Conservation (phyloP, 2,797 vertebrate species). For the Platalea minor region DNA sequence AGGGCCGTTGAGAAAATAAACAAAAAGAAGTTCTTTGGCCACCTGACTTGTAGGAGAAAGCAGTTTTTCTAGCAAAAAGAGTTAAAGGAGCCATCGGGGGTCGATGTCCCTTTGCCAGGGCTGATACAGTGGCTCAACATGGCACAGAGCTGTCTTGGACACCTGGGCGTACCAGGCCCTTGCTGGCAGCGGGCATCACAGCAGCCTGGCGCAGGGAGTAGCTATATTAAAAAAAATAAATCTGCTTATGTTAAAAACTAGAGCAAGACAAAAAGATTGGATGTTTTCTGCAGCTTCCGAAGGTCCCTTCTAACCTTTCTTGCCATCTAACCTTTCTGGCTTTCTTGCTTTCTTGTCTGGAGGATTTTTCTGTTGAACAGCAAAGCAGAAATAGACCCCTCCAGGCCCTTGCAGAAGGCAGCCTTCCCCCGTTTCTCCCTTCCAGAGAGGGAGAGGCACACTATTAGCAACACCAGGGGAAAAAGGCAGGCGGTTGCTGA, state of each 20-base stretch:
- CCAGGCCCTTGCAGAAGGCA: background rate
- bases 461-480: background rate
- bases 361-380: background rate
- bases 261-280: background rate
- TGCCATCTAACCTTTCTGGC: background rate
- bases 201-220: background rate
- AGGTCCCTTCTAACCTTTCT: background rate
- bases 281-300: background rate
- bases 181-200: too few relatives aligned
- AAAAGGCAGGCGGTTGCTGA: too few relatives aligned
- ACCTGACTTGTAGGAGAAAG: background rate
- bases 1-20: background rate
- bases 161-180: background rate
- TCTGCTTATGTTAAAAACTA: background rate
- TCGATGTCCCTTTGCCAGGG: background rate
- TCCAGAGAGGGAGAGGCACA: background rate
- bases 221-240: background rate
- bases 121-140: background rate
- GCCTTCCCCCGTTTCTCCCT: background rate
- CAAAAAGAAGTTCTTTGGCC: background rate
- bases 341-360: background rate
- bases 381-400: background rate
- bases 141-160: background rate
- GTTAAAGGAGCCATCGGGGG: background rate
- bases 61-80: background rate